Evolutionary conservation across 2,888 invertebrate species (phyloP).

Genomic region (Leucozona laternaria): DNA sequence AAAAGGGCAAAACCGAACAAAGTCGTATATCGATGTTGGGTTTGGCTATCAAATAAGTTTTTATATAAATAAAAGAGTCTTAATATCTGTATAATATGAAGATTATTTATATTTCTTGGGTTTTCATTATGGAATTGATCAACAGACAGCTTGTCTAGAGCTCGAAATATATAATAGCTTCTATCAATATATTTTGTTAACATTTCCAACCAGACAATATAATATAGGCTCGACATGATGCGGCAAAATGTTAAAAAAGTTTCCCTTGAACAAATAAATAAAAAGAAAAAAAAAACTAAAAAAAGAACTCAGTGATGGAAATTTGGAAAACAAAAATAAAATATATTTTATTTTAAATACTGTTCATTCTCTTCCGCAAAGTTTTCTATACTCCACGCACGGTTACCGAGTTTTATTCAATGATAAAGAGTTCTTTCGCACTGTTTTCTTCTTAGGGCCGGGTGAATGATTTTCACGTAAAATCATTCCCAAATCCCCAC

Average conservation of each 20-base stretch:
- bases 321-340: conserved; percentile 55
- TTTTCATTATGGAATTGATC: background rate
- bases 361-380: conserved; percentile 26
- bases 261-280: background rate
- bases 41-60: no score
- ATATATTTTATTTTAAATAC: conserved; percentile 23
- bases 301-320: conserved; percentile 8
- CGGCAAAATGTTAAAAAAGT: background rate
- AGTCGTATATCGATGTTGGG: no score
- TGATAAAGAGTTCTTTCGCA: conserved; percentile 42
- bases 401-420: conserved; percentile 48
- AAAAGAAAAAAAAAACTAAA: background rate
- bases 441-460: background rate
- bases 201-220: background rate
- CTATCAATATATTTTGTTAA: background rate
- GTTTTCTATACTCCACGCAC: conserved; percentile 29
- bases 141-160: background rate
- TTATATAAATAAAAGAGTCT: no score
- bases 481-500: conserved; percentile 46
- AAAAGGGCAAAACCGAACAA: no score
- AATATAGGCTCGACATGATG: background rate
- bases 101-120: background rate
- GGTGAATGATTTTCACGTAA: conserved; percentile 41
- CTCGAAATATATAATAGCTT: background rate
- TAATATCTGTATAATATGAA: background rate